A percentile compares a stretch with the other conserved stretches of the same genome.
Evolutionary conservation across 2,888 invertebrate species (phyloP).

Genomic region (Dasysyrphus tricinctus): DNA sequence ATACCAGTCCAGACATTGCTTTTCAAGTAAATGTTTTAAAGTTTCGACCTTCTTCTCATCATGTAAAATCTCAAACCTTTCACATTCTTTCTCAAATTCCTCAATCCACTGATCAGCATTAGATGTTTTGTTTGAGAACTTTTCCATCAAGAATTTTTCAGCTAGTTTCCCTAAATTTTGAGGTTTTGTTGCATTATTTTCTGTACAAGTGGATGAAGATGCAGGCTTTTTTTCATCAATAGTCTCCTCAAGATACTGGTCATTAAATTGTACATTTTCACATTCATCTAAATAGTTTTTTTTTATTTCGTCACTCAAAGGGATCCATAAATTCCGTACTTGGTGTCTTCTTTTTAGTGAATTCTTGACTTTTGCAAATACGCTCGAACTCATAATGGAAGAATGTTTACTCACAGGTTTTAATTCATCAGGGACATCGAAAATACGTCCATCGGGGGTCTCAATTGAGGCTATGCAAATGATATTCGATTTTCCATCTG

Average conservation of each 20-base stretch:
- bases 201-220: background rate
- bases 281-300: conserved; percentile 12
- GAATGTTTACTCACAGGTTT: too few relatives aligned
- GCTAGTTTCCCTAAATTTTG: background rate
- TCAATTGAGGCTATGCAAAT: too few relatives aligned
- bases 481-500: too few relatives aligned
- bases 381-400: too few relatives aligned
- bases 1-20: conserved; percentile 52
- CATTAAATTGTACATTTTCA: conserved; percentile 15
- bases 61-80: conserved; percentile 32
- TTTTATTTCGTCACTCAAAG: conserved; percentile 1
- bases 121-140: background rate
- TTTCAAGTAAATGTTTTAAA: conserved; percentile 72
- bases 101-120: conserved; percentile 55
- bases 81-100: conserved; percentile 61
- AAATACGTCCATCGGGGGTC: too few relatives aligned
- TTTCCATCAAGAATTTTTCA: background rate
- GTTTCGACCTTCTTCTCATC: conserved; percentile 60
- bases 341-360: background rate
- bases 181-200: conserved; percentile 6
- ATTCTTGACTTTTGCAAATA: too few relatives aligned
- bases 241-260: conserved; percentile 1
- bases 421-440: too few relatives aligned
- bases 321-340: conserved; percentile 5
- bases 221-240: background rate